Evolutionary conservation across 2,797 vertebrate species (phyloP).

Genomic region (Mormyrops attenuatus): DNA sequence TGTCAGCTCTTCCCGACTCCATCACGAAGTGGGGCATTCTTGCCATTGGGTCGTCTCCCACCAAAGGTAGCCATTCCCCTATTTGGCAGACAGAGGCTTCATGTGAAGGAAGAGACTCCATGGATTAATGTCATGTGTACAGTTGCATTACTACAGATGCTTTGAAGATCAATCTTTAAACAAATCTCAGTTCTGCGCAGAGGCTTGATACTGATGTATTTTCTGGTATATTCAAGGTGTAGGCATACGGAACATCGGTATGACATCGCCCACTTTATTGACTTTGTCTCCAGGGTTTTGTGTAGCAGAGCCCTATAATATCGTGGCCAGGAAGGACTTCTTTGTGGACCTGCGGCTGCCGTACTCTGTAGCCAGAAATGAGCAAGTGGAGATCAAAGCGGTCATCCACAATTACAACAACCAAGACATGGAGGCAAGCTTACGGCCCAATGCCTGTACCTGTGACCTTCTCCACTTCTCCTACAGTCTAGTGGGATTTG

Average conservation of each 20-base stretch:
- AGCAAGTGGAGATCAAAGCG: slow-evolving; percentile 65
- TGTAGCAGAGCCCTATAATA: slow-evolving; percentile 62
- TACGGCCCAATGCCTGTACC: neutral
- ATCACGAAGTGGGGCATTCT: slow-evolving; percentile 74
- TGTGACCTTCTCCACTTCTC: neutral
- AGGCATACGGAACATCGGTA: neutral
- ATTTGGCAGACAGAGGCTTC: neutral
- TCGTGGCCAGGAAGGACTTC: slow-evolving; percentile 52
- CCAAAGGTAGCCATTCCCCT: slow-evolving; percentile 54
- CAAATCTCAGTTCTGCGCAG: neutral
- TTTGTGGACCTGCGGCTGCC: slow-evolving; percentile 68
- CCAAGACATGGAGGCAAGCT: slow-evolving; percentile 45
- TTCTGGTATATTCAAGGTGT: neutral
- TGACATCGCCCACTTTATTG: neutral
- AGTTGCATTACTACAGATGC: neutral
- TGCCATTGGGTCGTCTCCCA: slow-evolving; percentile 61
- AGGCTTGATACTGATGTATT: neutral
- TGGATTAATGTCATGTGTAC: neutral
- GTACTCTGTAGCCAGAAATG: slow-evolving; percentile 63
- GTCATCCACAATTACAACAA: slow-evolving; percentile 61
- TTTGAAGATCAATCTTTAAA: neutral
- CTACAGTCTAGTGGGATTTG: neutral
- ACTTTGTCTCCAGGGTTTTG: slow-evolving; percentile 57
- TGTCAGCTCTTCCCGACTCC: slow-evolving; percentile 56
- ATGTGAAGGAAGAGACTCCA: neutral